Evolutionary conservation across 2,113 vertebrate species (phyloP).

Genomic region (Eptesicus fuscus): DNA sequence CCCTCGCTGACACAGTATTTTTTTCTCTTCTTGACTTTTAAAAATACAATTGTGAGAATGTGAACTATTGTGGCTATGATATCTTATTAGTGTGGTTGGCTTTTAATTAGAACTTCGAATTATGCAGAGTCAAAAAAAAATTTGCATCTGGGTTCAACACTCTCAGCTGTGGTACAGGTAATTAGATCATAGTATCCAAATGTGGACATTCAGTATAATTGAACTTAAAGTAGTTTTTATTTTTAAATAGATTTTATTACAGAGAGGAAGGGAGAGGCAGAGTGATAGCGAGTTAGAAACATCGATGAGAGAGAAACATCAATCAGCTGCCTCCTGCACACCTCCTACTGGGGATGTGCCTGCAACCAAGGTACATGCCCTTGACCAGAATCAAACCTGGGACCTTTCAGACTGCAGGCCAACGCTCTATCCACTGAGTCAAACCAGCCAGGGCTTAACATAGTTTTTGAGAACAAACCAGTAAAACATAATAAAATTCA

Average conservation of each 20-base stretch:
- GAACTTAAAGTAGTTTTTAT: background rate
- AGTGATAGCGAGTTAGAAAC: too few relatives aligned
- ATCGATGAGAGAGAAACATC: too few relatives aligned
- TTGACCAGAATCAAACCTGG: too few relatives aligned
- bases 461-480: slow-evolving; percentile 23
- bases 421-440: too few relatives aligned
- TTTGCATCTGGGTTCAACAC: background rate
- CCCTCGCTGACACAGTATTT: background rate
- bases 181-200: slow-evolving; percentile 20
- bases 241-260: too few relatives aligned
- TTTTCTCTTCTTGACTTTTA: background rate
- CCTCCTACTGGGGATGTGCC: too few relatives aligned
- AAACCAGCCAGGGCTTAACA: background rate
- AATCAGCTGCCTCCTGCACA: too few relatives aligned
- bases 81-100: background rate
- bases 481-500: slow-evolving; percentile 38
- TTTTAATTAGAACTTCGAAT: slow-evolving; percentile 45
- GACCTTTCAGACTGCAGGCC: too few relatives aligned
- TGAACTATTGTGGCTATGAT: slow-evolving; percentile 9
- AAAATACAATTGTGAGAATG: background rate
- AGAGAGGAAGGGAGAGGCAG: too few relatives aligned
- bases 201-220: background rate
- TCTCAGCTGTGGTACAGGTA: background rate
- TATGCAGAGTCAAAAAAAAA: background rate
- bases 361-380: too few relatives aligned